Evolutionary conservation across 2,113 vertebrate species (phyloP), one percentile per base, ranked within the genome.

Genomic region (Rhinichthys klamathensis): DNA sequence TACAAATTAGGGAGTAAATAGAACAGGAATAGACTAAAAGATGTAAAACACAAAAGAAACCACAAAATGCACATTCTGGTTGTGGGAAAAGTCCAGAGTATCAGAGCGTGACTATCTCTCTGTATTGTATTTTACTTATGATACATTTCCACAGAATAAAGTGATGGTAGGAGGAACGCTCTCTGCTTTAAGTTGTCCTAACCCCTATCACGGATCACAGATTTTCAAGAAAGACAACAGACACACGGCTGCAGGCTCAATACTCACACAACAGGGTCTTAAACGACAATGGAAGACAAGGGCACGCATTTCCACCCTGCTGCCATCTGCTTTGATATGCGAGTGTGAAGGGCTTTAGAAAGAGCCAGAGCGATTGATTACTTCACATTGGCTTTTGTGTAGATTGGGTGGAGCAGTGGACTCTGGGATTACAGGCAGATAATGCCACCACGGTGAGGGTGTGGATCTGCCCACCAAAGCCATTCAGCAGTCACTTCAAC

Each of bases 191-290:
- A 51, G 30, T 56, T 35, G 6, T 10, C 46, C 49, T 23, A 56
- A 73, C 65, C 65, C 51, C 32, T 8, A 73, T 83, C 65, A 83
- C 32, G 32, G 46, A 58, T 83, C 67, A 72, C 49, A 73, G 81
- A 49, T 18, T 83, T 83, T 58, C 30, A 82, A 86, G 69, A 63
- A 70, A 72, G 84, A 85, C 84, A 72, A 80, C 51, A 79, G 61
- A 58, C 46, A n/a, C 65, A 81, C 54, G n/a, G 44, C 74, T 67
- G 7, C 65, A 32, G 63, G 80, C 67, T 80, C 32, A 85, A 76
- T 16, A 11, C 76, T 70, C 73, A 27, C 84, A 30, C 84, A 70
- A 69, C 65, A 56, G 79, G 87, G 49, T 38, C 72, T 77, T 51
- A 21, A 15, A 60, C 27, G 13, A 60, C 80, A 87, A 83, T 78